Conservation (phyloP, 2,113 vertebrate species). For the Climacteris rufus region DNA sequence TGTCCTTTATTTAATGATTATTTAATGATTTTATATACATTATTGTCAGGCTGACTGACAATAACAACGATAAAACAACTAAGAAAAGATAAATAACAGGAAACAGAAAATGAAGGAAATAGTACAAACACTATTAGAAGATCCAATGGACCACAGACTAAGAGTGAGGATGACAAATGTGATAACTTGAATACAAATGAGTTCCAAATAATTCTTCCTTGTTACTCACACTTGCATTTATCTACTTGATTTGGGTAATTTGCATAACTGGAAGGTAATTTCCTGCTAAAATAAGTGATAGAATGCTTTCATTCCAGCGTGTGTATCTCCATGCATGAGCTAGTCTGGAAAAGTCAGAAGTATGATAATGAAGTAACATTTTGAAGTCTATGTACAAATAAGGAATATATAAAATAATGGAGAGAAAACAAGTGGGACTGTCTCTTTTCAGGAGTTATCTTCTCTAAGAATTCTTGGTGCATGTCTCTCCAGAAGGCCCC, state of each 20-base stretch:
- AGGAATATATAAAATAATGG: not conserved
- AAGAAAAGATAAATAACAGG: slow-evolving; percentile 35
- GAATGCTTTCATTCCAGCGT: slow-evolving; percentile 41
- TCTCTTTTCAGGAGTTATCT: not conserved
- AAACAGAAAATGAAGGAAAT: slow-evolving; percentile 5
- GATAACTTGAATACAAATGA: slow-evolving; percentile 41
- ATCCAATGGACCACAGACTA: not conserved
- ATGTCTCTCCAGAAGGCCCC: not conserved
- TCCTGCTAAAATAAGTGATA: slow-evolving; percentile 47
- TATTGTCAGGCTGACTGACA: slow-evolving; percentile 59
- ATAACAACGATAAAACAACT: slow-evolving; percentile 45
- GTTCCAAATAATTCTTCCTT: slow-evolving; percentile 30
- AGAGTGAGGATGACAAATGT: slow-evolving; percentile 39
- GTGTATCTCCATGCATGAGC: not conserved
- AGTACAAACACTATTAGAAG: not conserved
- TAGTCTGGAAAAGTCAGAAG: not conserved
- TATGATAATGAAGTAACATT: not conserved
- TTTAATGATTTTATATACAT: slow-evolving; percentile 28
- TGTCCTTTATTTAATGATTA: slow-evolving; percentile 38
- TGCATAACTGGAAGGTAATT: slow-evolving; percentile 69
- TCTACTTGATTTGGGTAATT: slow-evolving; percentile 61
- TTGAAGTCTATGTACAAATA: not conserved
- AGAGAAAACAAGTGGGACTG: not conserved
- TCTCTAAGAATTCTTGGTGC: not conserved
- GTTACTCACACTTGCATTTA: slow-evolving; percentile 57